Percentiles rank a stretch among this genome's conserved stretches.
Conservation (phyloP, 2,797 vertebrate genomes). For the Amblyraja radiata region DNA sequence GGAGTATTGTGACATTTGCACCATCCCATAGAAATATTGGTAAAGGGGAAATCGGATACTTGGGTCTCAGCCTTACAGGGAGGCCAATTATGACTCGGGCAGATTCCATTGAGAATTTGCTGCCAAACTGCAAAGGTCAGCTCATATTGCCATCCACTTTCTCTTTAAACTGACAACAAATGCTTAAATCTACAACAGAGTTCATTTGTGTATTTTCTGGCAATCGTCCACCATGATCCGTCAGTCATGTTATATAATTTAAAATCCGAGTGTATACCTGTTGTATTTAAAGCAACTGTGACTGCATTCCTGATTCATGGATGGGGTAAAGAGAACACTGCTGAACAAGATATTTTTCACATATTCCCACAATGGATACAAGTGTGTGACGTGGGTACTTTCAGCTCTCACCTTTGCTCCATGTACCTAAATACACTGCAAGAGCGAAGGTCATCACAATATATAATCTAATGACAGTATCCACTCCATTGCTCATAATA, state of each 20-base stretch:
- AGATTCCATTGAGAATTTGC: conserved; percentile 20
- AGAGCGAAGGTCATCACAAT: not conserved
- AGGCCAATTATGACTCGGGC: conserved; percentile 39
- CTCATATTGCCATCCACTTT: conserved; percentile 20
- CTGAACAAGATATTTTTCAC: conserved; percentile 5
- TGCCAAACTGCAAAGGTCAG: conserved; percentile 42
- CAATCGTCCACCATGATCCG: not conserved
- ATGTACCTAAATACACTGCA: not conserved
- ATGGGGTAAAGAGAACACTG: not conserved
- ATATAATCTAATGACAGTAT: not conserved
- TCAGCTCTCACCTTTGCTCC: not conserved
- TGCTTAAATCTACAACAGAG: not conserved
- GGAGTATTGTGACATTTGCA: conserved; percentile 35
- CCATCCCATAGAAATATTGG: conserved; percentile 9
- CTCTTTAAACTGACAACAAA: not conserved
- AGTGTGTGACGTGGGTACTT: not conserved
- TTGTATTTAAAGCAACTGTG: not conserved
- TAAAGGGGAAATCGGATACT: conserved; percentile 36
- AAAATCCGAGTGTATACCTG: not conserved
- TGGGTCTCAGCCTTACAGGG: conserved; percentile 35
- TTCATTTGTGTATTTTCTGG: conserved; percentile 14
- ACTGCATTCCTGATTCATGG: not conserved
- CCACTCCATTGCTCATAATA: too few relatives aligned
- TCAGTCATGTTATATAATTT: not conserved
- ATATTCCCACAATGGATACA: not conserved